Evolutionary conservation across 2,797 vertebrate genomes (phyloP).

Genomic region (Lithobates sylvaticus): DNA sequence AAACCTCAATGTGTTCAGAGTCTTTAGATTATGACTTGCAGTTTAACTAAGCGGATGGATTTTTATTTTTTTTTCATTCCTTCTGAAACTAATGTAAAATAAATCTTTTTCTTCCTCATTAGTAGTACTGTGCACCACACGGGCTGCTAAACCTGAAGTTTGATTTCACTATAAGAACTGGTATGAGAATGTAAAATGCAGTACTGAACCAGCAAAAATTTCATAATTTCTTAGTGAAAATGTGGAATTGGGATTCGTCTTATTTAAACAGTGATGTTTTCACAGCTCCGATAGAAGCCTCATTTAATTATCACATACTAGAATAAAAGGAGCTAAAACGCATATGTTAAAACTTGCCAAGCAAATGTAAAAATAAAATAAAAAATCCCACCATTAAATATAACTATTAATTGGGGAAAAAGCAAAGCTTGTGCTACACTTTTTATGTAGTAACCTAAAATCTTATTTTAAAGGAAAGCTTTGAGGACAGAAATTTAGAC

Average conservation of each 20-base stretch:
- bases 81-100: constrained; percentile 1
- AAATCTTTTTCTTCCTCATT: constrained; percentile 5
- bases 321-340: background rate
- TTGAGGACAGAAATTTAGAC: too few species aligned
- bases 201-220: background rate
- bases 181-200: background rate
- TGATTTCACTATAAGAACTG: background rate
- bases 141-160: background rate
- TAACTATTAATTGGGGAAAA: too few species aligned
- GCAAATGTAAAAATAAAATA: too few species aligned
- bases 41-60: constrained; percentile 18
- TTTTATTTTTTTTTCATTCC: background rate
- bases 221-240: background rate
- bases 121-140: background rate
- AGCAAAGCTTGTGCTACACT: too few species aligned
- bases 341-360: too few species aligned
- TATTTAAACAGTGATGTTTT: background rate
- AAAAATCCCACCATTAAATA: too few species aligned
- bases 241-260: background rate
- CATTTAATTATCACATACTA: background rate
- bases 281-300: background rate
- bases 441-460: too few species aligned
- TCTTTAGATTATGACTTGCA: constrained; percentile 15
- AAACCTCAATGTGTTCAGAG: constrained; percentile 2
- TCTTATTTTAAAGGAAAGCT: too few species aligned